Base-by-base conservation (phyloP, 2,888 invertebrate species). In the Trimorus sp. region DNA sequence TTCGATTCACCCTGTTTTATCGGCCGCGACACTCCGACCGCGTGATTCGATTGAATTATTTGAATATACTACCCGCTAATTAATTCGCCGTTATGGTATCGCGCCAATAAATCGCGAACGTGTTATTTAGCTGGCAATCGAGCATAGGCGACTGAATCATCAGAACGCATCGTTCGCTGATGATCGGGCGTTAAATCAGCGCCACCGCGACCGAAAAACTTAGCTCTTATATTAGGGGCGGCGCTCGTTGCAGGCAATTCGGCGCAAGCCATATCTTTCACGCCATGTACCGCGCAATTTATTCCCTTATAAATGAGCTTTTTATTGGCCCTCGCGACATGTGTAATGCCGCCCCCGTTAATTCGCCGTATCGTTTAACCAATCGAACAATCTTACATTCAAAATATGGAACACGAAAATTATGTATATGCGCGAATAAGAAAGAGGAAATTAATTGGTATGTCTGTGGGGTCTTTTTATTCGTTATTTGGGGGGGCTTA, bases 301-400 rank as follows among this genome's bases (percentile, higher is more conserved):
- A 74, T 74, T 66, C 16, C 15, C 51, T 40, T 66, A 66, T 74
- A 59, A 74, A 74, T 66, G 37, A 63, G 66, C 38, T 58, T 15
- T 66, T 74, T 58, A 66, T 74, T 74, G 58, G 74, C 40, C 66
- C 66, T 71, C 58, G 48, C 62, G 59, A 65, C 65, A 74, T 42
- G 65, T 74, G 66, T 63, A 49, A 48, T 58, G 37, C 51, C 38
- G 51, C 7, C 12, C n/a, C n/a, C 12, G 48, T 66, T 74, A 63
- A 74, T 66, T 73, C 40, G 48, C 16, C 49, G 63, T 73, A 36
- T 65, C 40, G 16, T 48, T 65, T 49, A 58, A 40, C 53, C 12
- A 48, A 62, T 2, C 42, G 15, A 49, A 49, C 37, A 1, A 12
- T 63, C 49, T 49, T 15, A 40, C 11, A 48, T 69, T 58, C 26